phyloP scores from a whole-genome alignment of 2,888 invertebrate genomes.

The Meloe dianella region DNA sequence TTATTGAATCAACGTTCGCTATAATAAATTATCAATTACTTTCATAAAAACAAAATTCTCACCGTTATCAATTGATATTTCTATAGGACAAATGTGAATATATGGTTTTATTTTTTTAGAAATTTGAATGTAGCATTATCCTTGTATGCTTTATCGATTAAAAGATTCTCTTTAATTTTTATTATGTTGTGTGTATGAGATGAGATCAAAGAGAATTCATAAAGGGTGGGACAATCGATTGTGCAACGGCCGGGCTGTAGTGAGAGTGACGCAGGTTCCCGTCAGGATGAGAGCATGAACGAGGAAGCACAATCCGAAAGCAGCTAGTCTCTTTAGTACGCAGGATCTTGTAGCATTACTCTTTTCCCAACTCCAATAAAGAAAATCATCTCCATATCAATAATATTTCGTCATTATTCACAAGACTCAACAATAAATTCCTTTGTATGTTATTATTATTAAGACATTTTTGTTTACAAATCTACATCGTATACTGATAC shows the following conservation, averaged over 20 bases:
- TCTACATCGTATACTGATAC: not conserved
- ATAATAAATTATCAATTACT: not conserved
- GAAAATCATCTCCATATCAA: not conserved
- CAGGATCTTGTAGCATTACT: not conserved
- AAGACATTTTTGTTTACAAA: not conserved
- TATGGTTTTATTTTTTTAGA: not conserved
- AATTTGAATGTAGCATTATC: not conserved
- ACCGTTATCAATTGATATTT: not conserved
- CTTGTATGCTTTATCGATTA: slow-evolving; percentile 2
- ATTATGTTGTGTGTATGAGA: slow-evolving; percentile 12
- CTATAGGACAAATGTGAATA: not conserved
- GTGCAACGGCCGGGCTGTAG: slow-evolving; percentile 29
- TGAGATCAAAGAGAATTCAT: slow-evolving; percentile 28
- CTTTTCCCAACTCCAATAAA: not conserved
- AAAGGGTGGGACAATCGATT: slow-evolving; percentile 35
- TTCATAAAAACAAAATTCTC: not conserved
- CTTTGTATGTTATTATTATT: not conserved
- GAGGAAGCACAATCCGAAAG: not conserved
- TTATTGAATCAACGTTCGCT: slow-evolving; percentile 12
- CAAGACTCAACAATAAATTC: not conserved
- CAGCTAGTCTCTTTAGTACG: slow-evolving; percentile 3
- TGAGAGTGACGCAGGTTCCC: slow-evolving; percentile 29
- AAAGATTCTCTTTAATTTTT: not conserved
- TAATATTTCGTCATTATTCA: not conserved
- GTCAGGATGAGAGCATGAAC: slow-evolving; percentile 18